Base-by-base conservation (phyloP, 2,888 invertebrate genomes). In the Caradrina clavipalpis region DNA sequence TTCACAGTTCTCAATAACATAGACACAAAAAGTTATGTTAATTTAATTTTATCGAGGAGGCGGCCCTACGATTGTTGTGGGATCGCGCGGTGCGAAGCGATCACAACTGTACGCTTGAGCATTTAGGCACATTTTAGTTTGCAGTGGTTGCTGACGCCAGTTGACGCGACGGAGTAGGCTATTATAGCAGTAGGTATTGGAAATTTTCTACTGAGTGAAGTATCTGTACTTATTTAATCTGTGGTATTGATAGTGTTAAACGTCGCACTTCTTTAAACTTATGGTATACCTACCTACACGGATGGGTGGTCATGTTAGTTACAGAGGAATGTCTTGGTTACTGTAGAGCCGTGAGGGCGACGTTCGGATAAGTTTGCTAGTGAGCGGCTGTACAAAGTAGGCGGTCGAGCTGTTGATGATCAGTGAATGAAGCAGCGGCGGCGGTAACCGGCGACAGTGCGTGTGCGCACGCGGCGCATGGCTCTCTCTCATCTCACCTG, bases 401-500 rank as follows among this genome's bases (percentile, higher is more conserved):
- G 81, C 78, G 79, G 81, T 82, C 74, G 82, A 78, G 62, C 69
- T 73, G 84, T 84, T 87, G 88, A 86, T 86, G 89, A 86, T 78
- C 82, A 73, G 81, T 88, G 88, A 87, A 86, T 86, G 88, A 86
- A 76, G 86, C 78, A 76, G 87, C 79, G 64, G 82, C 78, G 73
- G 69, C 78, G 80, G 70, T 74, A 78, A 78, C 79, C 75, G 83
- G 63, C 60, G 67, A 72, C 80, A 72, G 82, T 70, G 84, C 77
- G 73, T 51, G 59, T 73, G 80, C 81, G 76, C 81, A 39, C 72
- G 76, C 69, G 71, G 58, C 70, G 63, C 15, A 50, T 54, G 69
- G 56, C 76, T 71, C 72, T 69, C 81, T 78, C 84, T 83, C 87
- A 82, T 92, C 96, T 96, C 97, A 97, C 97, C 98, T 98, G 96